These are phyloP conservation scores for Mobula hypostoma DNA, from an alignment of 2,113 vertebrate genomes.

Conservation along the genomic window DNA sequence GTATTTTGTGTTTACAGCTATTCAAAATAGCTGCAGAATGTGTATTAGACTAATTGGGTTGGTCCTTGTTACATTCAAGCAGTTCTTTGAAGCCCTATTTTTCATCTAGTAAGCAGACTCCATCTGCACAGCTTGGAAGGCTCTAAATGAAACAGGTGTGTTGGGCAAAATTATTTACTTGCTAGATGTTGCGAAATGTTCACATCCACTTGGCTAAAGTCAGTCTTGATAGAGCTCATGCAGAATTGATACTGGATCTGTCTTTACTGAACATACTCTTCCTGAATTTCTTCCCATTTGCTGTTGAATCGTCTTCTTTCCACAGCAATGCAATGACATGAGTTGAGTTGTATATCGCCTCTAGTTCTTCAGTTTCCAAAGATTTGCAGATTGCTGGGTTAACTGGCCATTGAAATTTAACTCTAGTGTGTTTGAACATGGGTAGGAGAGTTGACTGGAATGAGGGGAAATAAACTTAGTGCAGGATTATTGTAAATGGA, in stretches of 20 bases:
- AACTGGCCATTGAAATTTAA: too few species aligned
- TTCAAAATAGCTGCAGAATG: constrained; percentile 30
- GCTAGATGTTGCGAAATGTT: background rate
- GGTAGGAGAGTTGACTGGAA: too few species aligned
- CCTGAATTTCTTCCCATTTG: background rate
- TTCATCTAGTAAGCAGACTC: constrained; percentile 11
- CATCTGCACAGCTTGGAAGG: background rate
- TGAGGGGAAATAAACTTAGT: too few species aligned
- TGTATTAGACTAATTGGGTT: background rate
- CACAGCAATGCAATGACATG: too few species aligned
- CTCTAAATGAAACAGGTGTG: background rate
- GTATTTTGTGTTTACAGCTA: too few species aligned
- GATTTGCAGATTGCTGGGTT: too few species aligned
- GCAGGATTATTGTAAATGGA: too few species aligned
- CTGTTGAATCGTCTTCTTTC: background rate
- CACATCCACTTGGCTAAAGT: background rate
- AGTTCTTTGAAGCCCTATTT: constrained; percentile 32
- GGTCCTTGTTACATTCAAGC: constrained; percentile 11
- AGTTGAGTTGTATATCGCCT: too few species aligned
- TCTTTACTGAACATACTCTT: background rate
- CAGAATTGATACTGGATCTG: background rate
- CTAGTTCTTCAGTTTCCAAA: too few species aligned
- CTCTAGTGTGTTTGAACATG: too few species aligned
- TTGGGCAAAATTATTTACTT: background rate
- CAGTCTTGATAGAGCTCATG: background rate